Evolutionary conservation across 1,140 invertebrate genomes (phyloP).

Genomic region (Patella vulgata): DNA sequence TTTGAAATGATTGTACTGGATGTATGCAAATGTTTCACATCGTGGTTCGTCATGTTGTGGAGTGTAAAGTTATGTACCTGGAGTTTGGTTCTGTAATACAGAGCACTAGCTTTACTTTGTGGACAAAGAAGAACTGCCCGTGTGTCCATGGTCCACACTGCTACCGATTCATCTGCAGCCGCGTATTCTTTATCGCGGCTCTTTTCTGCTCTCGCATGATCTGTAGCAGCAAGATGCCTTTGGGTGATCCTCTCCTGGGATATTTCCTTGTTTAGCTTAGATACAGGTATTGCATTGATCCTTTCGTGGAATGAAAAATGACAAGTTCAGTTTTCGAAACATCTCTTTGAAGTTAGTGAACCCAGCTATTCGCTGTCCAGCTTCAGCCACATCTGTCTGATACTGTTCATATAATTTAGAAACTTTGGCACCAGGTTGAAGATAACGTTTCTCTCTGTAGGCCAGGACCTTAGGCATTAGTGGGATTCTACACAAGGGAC

Average conservation of each 20-base stretch:
- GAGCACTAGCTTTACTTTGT: conserved; percentile 32
- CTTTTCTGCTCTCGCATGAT: too few species aligned
- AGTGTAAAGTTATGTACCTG: neutral
- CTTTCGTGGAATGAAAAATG: conserved; percentile 38
- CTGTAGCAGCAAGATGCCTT: too few species aligned
- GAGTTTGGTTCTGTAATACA: conserved; percentile 32
- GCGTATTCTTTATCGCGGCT: neutral
- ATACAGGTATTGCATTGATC: conserved; percentile 62
- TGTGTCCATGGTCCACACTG: conserved; percentile 16
- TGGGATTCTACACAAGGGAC: conserved; percentile 2
- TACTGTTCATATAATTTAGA: too few species aligned
- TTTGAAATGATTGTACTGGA: too few species aligned
- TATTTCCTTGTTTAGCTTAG: conserved; percentile 49
- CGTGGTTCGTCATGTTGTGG: too few species aligned
- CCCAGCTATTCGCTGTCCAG: too few species aligned
- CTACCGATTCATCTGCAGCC: conserved; percentile 52
- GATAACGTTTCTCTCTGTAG: neutral
- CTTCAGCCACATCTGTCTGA: neutral
- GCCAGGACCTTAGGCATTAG: neutral
- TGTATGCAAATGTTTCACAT: too few species aligned
- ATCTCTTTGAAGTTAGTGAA: neutral
- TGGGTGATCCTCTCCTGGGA: conserved; percentile 34
- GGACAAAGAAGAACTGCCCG: conserved; percentile 36
- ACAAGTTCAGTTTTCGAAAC: neutral
- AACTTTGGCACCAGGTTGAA: too few species aligned